Percentiles rank a stretch among this genome's conserved stretches.
phyloP scores from a whole-genome alignment of 2,888 invertebrate species.

The Epinotia bilunana region DNA sequence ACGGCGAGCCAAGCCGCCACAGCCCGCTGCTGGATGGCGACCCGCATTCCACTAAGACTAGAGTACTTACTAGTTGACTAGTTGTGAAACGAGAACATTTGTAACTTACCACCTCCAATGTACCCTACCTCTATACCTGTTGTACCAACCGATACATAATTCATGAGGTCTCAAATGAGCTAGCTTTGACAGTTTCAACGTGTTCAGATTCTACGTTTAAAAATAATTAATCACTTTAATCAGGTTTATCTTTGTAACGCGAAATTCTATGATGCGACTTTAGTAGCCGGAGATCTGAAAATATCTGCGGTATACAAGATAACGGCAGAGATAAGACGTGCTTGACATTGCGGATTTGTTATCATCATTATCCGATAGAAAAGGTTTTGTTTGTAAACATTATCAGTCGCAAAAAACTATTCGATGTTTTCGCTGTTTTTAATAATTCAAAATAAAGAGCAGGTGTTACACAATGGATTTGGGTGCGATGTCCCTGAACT shows the following conservation, averaged over 20 bases:
- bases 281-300: slow-evolving; percentile 7
- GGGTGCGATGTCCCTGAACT: slow-evolving; percentile 75
- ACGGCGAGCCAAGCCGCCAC: slow-evolving; percentile 75
- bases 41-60: slow-evolving; percentile 70
- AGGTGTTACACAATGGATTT: slow-evolving; percentile 72
- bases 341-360: slow-evolving; percentile 44
- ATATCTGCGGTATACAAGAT: slow-evolving; percentile 6
- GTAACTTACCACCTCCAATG: slow-evolving; percentile 58
- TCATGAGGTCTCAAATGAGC: slow-evolving; percentile 47
- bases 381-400: slow-evolving; percentile 37
- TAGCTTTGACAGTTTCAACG: slow-evolving; percentile 37
- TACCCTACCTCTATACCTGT: slow-evolving; percentile 50
- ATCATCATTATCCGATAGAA: slow-evolving; percentile 42
- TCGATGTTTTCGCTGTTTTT: slow-evolving; percentile 7
- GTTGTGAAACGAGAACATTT: slow-evolving; percentile 79
- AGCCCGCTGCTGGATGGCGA: slow-evolving; percentile 70
- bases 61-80: slow-evolving; percentile 62
- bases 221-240: slow-evolving; percentile 4
- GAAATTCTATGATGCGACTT: slow-evolving; percentile 6
- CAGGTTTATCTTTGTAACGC: slow-evolving; percentile 10
- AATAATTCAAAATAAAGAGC: slow-evolving; percentile 49
- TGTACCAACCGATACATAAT: slow-evolving; percentile 57
- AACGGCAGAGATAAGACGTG: slow-evolving; percentile 22
- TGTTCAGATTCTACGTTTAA: slow-evolving; percentile 5
- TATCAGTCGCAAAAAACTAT: background rate